Evolutionary conservation across 1,140 invertebrate species (phyloP).

Genomic region (Drosophila ohnishii): DNA sequence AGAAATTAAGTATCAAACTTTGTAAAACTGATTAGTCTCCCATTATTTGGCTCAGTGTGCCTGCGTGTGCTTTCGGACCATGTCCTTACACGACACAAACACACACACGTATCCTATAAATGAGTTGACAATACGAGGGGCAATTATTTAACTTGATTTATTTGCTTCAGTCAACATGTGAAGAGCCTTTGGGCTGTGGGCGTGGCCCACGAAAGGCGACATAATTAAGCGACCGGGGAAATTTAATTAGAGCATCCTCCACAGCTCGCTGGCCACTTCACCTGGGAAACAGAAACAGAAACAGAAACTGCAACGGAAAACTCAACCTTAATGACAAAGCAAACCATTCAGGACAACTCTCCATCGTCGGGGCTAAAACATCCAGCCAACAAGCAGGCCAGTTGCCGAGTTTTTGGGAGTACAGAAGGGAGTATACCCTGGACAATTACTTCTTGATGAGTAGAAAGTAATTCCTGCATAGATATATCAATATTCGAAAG

Average conservation of each 20-base stretch:
- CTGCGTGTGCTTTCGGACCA: background rate
- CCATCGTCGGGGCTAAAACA: conserved; percentile 33
- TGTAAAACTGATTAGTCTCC: too few species aligned
- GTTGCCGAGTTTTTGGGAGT: background rate
- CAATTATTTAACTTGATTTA: conserved; percentile 81
- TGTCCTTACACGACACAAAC: conserved; percentile 6
- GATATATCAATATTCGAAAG: background rate
- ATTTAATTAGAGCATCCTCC: conserved; percentile 74
- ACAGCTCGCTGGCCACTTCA: conserved; percentile 55
- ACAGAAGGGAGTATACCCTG: background rate
- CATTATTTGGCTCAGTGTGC: too few species aligned
- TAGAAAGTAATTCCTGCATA: too few species aligned
- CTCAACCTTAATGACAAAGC: conserved; percentile 70
- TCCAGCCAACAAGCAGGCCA: conserved; percentile 13
- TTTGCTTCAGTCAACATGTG: conserved; percentile 68
- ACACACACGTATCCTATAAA: background rate
- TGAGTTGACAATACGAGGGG: conserved; percentile 69
- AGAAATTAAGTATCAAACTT: too few species aligned
- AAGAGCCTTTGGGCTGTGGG: background rate
- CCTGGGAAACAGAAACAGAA: conserved; percentile 28
- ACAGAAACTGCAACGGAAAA: conserved; percentile 17
- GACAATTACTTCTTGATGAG: background rate
- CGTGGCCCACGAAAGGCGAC: conserved; percentile 19
- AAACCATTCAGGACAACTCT: conserved; percentile 44
- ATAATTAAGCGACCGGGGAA: conserved; percentile 67